Base-by-base conservation (phyloP, 2,113 vertebrate species). In the Ctenomys sociabilis region DNA sequence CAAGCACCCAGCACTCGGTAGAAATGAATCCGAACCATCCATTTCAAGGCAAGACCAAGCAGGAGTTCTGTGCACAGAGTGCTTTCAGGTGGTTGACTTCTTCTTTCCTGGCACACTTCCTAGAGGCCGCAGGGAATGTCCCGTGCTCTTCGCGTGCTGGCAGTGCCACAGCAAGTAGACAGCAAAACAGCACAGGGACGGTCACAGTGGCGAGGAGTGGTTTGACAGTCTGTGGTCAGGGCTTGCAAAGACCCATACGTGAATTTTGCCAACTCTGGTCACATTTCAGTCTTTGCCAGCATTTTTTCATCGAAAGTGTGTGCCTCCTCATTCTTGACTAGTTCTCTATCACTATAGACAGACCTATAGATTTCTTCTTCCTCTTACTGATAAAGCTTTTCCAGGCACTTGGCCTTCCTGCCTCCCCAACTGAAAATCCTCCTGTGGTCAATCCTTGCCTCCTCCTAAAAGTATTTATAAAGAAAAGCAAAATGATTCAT, bases 21-120 rank as follows among this genome's bases (percentile, higher is more conserved):
- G 98, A 99, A 95, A 97, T 99, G 95, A 99, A 99, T 59, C 98
- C 99, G 0, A 99, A 99, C n/a, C n/a, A n/a, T n/a, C n/a, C n/a
- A n/a, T n/a, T n/a, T n/a, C n/a, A n/a, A n/a, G n/a, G 81, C 37
- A n/a, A n/a, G 52, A 90, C 52, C 57, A 24, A 54, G 49, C 35
- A 32, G 66, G 26, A 37, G 84, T 84, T 81, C 78, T 75, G n/a
- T 83, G 59, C 32, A 43, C 24, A 59, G 66, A 32, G 22, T 30
- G 63, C 40, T 66, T 96, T 63, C 8, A 37, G 40, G 24, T 54
- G 81, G 59, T 92, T 80, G 21, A 52, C 57, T 40, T 81, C 16
- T 73, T 93, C 89, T 61, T 93, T 52, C 37, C 91, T 87, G 73
- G 37, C 52, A n/a, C 7, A 22, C 75, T 68, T 85, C 30, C 75